Percentiles rank a stretch among this genome's conserved stretches.
These are phyloP conservation scores for Toxostoma redivivum DNA, from an alignment of 2,113 vertebrate genomes.

Conservation along the genomic window DNA sequence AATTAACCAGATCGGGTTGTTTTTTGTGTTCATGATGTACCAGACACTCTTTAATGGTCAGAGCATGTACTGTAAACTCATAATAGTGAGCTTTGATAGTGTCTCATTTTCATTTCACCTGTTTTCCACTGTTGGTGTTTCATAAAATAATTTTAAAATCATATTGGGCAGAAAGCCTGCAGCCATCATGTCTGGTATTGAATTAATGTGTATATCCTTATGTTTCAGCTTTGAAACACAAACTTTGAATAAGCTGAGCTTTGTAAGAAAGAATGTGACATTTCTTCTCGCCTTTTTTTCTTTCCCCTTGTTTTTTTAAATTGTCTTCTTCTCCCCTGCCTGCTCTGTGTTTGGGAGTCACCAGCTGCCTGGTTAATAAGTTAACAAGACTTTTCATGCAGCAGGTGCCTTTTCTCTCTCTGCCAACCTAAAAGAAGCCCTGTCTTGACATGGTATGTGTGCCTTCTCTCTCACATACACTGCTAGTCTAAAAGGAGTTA, in stretches of 20 bases:
- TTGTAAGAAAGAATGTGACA: neutral
- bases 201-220: neutral
- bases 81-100: neutral
- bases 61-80: neutral
- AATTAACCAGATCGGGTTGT: neutral
- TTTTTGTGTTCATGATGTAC: neutral
- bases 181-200: neutral
- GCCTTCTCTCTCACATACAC: neutral
- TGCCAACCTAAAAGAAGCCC: neutral
- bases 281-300: neutral
- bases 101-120: neutral
- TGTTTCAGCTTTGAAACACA: neutral
- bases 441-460: neutral
- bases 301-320: neutral
- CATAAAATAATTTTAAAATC: neutral
- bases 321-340: neutral
- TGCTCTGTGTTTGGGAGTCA: neutral
- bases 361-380: neutral
- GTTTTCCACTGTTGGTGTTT: neutral
- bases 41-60: neutral
- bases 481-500: neutral
- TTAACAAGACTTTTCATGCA: neutral
- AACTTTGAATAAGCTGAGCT: neutral
- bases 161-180: neutral
- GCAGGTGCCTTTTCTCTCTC: neutral